These are phyloP conservation scores for Falcaria lacertinaria DNA, from an alignment of 2,888 invertebrate species.

Conservation along the genomic window DNA sequence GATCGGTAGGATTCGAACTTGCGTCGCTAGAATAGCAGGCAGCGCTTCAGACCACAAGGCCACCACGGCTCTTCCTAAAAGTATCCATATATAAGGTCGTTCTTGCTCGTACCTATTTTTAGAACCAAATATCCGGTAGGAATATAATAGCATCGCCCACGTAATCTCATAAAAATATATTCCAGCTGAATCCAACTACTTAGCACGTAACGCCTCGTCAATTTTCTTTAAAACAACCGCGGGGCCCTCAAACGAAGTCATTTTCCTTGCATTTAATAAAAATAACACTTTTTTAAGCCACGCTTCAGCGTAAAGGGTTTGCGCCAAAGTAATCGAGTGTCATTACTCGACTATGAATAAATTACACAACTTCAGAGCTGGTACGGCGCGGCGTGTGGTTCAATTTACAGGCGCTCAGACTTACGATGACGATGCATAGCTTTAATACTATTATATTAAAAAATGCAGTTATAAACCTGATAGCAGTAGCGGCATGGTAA, in stretches of 20 bases:
- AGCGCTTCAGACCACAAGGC: too few species aligned
- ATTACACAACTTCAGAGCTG: constrained; percentile 64
- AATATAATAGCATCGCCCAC: background rate
- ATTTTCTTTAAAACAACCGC: constrained; percentile 13
- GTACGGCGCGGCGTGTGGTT: constrained; percentile 36
- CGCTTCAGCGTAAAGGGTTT: constrained; percentile 65
- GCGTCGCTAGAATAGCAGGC: too few species aligned
- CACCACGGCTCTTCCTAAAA: too few species aligned
- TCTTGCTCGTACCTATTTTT: background rate
- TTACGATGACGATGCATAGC: background rate
- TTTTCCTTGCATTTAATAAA: constrained; percentile 58
- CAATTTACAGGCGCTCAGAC: constrained; percentile 19
- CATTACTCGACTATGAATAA: constrained; percentile 79
- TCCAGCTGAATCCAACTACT: background rate
- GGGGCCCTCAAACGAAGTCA: constrained; percentile 43
- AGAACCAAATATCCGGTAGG: background rate
- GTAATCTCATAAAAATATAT: background rate
- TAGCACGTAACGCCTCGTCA: constrained; percentile 11
- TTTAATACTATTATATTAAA: too few species aligned
- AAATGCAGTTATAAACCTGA: too few species aligned
- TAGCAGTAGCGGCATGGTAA: too few species aligned
- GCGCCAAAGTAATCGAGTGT: constrained; percentile 76
- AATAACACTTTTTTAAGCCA: constrained; percentile 63
- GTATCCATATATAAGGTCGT: too few species aligned
- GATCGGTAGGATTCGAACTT: too few species aligned